Base-by-base conservation (phyloP, 2,113 vertebrate species). In the Callipepla californica region DNA sequence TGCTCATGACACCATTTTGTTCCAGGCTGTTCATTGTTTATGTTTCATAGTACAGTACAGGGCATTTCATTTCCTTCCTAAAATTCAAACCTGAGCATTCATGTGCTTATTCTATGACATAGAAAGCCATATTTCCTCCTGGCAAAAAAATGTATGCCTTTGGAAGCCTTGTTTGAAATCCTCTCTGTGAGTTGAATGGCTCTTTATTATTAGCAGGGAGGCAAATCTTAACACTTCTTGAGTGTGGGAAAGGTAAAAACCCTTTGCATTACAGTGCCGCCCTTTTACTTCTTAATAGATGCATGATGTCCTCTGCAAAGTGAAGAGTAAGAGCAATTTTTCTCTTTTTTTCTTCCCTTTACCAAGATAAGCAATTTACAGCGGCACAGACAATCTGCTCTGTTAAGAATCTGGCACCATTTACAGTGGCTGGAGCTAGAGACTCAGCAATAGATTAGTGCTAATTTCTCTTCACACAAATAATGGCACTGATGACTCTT, bases 401-500 rank as follows among this genome's bases (percentile, higher is more conserved):
- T 89, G 86, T 90, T 93, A 95, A 92, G 90, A 93, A 90, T 42
- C 87, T 94, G 90, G 88, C 91, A 93, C 91, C 81, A 80, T 88
- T 96, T 94, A 89, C 91, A 92, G 93, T 96, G 94, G 86, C 89
- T 94, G 87, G 89, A 90, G 91, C 85, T 80, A 87, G 78, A 94
- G 55, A 68, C 78, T 94, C 87, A 22, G 84, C 63, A 92, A 62
- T 79, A 95, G 89, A 91, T 94, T 91, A 93, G 90, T 87, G 88
- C 83, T 97, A 95, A 96, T 96, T 97, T 97, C 91, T 96, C 90
- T 88, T 93, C 96, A 96, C 95, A 93, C 87, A 94, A 96, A 95
- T 95, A 96, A 96, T 93, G 96, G 93, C 93, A 91, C 80, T 96
- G 97, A 97, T 96, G 93, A 96, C 91, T 96, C 92, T 95, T 97